These are phyloP conservation scores for Sphaeramia orbicularis DNA, from an alignment of 2,797 vertebrate species.

Conservation along the genomic window DNA sequence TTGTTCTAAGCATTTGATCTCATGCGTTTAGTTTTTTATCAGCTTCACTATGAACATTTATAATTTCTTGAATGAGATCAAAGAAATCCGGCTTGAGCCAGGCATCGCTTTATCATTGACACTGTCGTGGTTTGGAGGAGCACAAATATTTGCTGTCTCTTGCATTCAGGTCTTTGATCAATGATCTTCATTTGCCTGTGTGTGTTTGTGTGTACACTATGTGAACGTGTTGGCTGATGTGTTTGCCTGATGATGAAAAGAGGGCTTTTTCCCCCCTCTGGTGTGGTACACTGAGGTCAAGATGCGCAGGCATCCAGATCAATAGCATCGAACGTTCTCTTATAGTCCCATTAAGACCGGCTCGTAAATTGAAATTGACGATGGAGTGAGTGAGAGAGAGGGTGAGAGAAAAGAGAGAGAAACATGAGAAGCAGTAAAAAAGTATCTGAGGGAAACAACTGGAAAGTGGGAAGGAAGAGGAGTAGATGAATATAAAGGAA, in stretches of 20 bases:
- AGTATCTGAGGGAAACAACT: slow-evolving; percentile 35
- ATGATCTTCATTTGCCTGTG: slow-evolving; percentile 52
- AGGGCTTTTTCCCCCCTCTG: slow-evolving; percentile 52
- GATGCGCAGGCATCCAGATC: slow-evolving; percentile 76
- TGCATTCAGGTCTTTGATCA: slow-evolving; percentile 74
- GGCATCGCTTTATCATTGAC: slow-evolving; percentile 51
- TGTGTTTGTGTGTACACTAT: slow-evolving; percentile 31
- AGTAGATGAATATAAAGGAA: slow-evolving; percentile 45
- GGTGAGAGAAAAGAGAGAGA: slow-evolving; percentile 27
- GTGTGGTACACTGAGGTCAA: slow-evolving; percentile 72
- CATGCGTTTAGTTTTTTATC: slow-evolving; percentile 42
- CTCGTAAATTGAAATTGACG: slow-evolving; percentile 83
- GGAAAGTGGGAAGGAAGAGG: slow-evolving; percentile 42
- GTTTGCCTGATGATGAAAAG: slow-evolving; percentile 73
- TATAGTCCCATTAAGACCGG: slow-evolving; percentile 81
- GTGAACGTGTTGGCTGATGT: slow-evolving; percentile 50
- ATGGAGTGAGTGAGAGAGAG: slow-evolving; percentile 51
- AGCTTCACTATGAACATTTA: slow-evolving; percentile 37
- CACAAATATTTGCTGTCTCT: slow-evolving; percentile 76
- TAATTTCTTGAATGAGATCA: slow-evolving; percentile 56
- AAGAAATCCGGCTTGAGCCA: slow-evolving; percentile 44
- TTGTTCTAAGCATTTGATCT: slow-evolving; percentile 34
- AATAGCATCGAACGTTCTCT: slow-evolving; percentile 79
- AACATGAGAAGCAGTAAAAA: slow-evolving; percentile 28
- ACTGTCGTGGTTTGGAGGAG: slow-evolving; percentile 58